Percentiles rank a stretch among this genome's conserved stretches.
These are phyloP conservation scores for Phyto melanocephala DNA, from an alignment of 2,888 invertebrate genomes.

Conservation along the genomic window DNA sequence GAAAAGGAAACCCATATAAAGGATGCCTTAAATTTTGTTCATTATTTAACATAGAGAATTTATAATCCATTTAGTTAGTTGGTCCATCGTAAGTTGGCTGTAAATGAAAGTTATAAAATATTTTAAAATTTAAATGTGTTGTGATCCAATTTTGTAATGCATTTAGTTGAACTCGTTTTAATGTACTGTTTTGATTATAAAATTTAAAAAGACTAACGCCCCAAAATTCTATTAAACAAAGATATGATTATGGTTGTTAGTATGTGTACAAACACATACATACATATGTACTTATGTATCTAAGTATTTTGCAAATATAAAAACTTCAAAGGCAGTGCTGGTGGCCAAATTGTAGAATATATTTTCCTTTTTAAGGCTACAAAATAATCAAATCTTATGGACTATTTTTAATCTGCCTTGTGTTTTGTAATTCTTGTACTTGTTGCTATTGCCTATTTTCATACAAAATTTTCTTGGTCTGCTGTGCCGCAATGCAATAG, in stretches of 20 bases:
- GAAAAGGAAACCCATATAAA: too few relatives aligned
- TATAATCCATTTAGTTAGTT: too few relatives aligned
- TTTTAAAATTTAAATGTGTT: too few relatives aligned
- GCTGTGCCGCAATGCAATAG: not conserved
- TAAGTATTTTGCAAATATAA: not conserved
- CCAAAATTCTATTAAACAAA: not conserved
- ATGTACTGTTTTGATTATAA: not conserved
- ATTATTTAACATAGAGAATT: too few relatives aligned
- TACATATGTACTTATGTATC: not conserved
- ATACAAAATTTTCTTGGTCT: not conserved
- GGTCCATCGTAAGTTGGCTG: too few relatives aligned
- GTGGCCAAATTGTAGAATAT: slow-evolving; percentile 32
- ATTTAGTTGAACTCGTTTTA: not conserved
- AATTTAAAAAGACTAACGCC: not conserved
- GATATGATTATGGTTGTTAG: not conserved
- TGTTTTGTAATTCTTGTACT: not conserved
- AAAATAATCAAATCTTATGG: slow-evolving; percentile 43
- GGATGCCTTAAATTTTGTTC: too few relatives aligned
- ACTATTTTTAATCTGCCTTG: slow-evolving; percentile 39
- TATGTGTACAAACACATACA: not conserved
- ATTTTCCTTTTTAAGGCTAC: slow-evolving; percentile 19
- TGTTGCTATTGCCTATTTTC: not conserved
- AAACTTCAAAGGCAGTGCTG: slow-evolving; percentile 33
- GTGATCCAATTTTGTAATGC: too few relatives aligned
- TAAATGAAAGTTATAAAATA: too few relatives aligned